Evolutionary conservation across 2,888 invertebrate genomes (phyloP).

Genomic region (Linnaemya vulpina): DNA sequence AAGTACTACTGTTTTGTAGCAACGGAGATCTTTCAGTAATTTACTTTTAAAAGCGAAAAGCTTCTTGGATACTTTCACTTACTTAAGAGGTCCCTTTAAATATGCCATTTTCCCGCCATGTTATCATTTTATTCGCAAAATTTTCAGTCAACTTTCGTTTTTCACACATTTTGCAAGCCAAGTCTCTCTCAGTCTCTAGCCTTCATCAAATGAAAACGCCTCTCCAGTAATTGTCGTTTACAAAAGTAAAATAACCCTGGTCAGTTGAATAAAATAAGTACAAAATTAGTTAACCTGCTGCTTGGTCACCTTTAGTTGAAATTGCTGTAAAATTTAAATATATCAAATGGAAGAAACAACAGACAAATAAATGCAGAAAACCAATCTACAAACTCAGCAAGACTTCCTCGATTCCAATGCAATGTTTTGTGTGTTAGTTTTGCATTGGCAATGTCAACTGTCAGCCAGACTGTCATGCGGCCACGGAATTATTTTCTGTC

Average conservation of each 20-base stretch:
- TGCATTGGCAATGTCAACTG: constrained; percentile 53
- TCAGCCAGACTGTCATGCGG: constrained; percentile 9
- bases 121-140: background rate
- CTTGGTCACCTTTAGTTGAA: constrained; percentile 56
- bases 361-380: constrained; percentile 25
- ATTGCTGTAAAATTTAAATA: constrained; percentile 33
- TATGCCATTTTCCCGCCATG: background rate
- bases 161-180: background rate
- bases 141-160: background rate
- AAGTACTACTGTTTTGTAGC: too few species aligned
- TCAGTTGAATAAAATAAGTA: constrained; percentile 37
- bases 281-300: constrained; percentile 63
- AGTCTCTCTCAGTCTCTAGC: background rate
- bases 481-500: constrained; percentile 38
- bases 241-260: constrained; percentile 45
- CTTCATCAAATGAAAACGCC: constrained; percentile 42
- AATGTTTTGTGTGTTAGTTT: constrained; percentile 36
- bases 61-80: too few species aligned
- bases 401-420: constrained; percentile 68
- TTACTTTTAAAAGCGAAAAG: too few species aligned
- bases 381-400: constrained; percentile 64
- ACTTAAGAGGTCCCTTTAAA: too few species aligned
- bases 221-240: constrained; percentile 13
- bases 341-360: background rate
- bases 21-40: too few species aligned